phyloP scores from a whole-genome alignment of 2,797 vertebrate species.

The Phylloscopus collybita region DNA sequence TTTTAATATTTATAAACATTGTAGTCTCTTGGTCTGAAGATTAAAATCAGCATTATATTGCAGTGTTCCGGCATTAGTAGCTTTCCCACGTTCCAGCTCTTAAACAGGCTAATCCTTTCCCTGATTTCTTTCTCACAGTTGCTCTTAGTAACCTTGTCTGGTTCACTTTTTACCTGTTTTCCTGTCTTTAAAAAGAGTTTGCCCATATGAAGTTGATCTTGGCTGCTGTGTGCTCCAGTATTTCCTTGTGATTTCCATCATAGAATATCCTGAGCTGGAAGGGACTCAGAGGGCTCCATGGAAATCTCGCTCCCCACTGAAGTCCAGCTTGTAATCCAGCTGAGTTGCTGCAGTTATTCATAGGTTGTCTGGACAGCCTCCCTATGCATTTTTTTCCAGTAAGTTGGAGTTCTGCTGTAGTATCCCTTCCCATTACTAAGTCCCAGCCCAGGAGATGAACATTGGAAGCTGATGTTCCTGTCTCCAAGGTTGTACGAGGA shows the following conservation, averaged over 20 bases:
- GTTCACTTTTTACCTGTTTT: background rate
- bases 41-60: background rate
- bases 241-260: background rate
- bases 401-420: background rate
- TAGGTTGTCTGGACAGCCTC: fast-evolving
- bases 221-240: background rate
- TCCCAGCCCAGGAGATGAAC: background rate
- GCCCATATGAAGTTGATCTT: fast-evolving
- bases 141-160: background rate
- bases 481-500: background rate
- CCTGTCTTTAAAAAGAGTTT: background rate
- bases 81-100: background rate
- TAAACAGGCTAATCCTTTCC: background rate
- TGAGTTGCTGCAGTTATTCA: background rate
- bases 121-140: background rate
- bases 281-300: background rate
- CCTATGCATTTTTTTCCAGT: fast-evolving
- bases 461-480: background rate
- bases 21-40: background rate
- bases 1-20: background rate
- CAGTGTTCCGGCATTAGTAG: background rate
- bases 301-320: background rate
- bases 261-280: background rate
- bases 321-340: background rate
- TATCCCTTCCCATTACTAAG: background rate